Evolutionary conservation across 1,140 invertebrate genomes (phyloP), one percentile per base, ranked within the genome.

Genomic region (Nomia melanderi): DNA sequence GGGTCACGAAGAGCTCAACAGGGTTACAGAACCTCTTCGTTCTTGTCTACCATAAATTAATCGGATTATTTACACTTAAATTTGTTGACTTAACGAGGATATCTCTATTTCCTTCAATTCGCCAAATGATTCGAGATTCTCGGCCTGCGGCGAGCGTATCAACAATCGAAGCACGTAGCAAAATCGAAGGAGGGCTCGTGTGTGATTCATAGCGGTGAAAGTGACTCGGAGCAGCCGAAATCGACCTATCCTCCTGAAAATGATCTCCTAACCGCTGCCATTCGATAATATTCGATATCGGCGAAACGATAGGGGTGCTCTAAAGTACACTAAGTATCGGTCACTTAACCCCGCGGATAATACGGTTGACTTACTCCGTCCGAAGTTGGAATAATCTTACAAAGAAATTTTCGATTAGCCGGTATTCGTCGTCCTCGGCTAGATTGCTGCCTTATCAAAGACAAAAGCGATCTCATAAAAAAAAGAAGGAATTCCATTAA

Each of bases 401-500:
- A 20, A 56, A 60, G 69, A 77, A 70, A 74, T 85, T 85, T 76
- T 79, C 74, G 74, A 84, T 77, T 59, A 39, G 60, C 9, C 36
- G 25, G 9, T 31, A 39, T 31, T 17, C 14, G n/a, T 59, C 39
- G 27, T 36, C 47, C 36, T 1, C 36, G n/a, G 8, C 54, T 9
- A 20, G 7, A n/a, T 20, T 54, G 39, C 73, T 14, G 23, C 39
- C 77, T 36, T 75, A 64, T 54, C 81, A 53, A 70, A 84, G 82
- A 83, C 81, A 84, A 84, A 84, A 56, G 80, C 70, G 77, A 41
- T 54, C 66, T 72, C 56, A 23, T 77, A 64, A 65, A 81, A 65
- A 76, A 77, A 53, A 39, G 62, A 76, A 69, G 67, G 80, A 84
- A 82, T 80, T 80, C 82, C 85, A 87, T 87, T 87, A 87, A 88